phyloP scores from a whole-genome alignment of 2,888 invertebrate species.

The Aquatica leii region DNA sequence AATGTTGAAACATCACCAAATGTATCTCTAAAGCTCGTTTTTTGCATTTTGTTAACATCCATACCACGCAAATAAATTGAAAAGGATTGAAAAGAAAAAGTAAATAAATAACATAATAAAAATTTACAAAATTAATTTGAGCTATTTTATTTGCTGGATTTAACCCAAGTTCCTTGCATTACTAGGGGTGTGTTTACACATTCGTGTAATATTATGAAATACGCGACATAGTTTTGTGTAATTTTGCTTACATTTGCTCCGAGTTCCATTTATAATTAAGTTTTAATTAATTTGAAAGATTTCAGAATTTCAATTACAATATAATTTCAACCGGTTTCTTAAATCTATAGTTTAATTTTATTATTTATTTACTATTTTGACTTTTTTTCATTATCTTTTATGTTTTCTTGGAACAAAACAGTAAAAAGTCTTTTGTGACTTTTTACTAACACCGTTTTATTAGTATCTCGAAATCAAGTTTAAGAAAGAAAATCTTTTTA shows the following conservation, averaged over 20 bases:
- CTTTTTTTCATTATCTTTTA: no score
- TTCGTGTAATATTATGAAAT: slow-evolving; percentile 30
- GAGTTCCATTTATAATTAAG: slow-evolving; percentile 29
- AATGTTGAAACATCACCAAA: no score
- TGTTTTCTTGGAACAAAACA: no score
- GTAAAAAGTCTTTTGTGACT: no score
- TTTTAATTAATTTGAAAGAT: slow-evolving; percentile 28
- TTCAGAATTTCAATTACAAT: slow-evolving; percentile 7
- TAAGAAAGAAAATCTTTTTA: no score
- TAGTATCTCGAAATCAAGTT: no score
- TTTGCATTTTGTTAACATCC: no score
- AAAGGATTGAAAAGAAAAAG: no score
- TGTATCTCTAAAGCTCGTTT: no score
- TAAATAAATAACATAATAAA: neutral
- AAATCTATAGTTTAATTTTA: neutral
- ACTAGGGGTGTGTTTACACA: slow-evolving; percentile 29
- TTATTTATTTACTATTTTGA: no score
- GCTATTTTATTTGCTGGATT: slow-evolving; percentile 14
- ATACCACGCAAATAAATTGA: no score
- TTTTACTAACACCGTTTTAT: no score
- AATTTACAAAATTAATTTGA: slow-evolving; percentile 13
- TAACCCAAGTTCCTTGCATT: slow-evolving; percentile 22
- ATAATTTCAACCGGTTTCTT: neutral
- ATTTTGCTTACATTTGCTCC: slow-evolving; percentile 27
- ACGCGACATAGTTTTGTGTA: slow-evolving; percentile 31